phyloP scores from a whole-genome alignment of 2,113 vertebrate species.

The Ciconia maguari region DNA sequence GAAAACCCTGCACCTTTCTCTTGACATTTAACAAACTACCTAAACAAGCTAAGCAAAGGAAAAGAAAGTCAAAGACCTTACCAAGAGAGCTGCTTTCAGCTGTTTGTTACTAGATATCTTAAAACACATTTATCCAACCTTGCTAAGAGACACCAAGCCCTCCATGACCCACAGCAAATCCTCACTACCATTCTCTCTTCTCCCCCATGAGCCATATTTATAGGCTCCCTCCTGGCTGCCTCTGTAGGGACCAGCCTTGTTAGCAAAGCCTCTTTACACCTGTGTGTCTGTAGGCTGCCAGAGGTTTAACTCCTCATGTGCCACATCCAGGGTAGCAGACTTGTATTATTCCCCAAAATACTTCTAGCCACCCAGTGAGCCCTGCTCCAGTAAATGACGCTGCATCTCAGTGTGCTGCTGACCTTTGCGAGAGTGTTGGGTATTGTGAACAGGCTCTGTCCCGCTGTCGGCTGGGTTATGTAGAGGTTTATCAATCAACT shows the following conservation, averaged over 20 bases:
- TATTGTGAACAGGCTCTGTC: not conserved
- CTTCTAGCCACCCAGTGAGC: not conserved
- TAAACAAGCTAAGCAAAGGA: not conserved
- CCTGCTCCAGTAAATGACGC: not conserved
- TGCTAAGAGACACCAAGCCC: not conserved
- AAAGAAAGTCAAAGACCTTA: not conserved
- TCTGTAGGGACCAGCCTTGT: not conserved
- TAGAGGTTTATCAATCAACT: not conserved
- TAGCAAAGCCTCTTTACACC: not conserved
- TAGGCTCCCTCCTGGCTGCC: not conserved
- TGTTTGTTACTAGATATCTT: not conserved
- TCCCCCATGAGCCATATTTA: not conserved
- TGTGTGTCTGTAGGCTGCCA: not conserved
- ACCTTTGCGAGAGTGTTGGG: not conserved
- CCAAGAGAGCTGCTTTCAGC: not conserved
- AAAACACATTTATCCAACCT: not conserved
- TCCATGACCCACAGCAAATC: not conserved
- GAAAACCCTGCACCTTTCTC: not conserved
- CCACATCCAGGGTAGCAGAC: not conserved
- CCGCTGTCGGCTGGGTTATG: accelerated
- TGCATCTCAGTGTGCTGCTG: accelerated
- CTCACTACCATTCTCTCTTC: not conserved
- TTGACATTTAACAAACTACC: constrained; percentile 29
- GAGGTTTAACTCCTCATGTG: not conserved
- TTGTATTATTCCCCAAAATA: not conserved